Percentiles rank a stretch among this genome's conserved stretches.
phyloP scores from a whole-genome alignment of 2,113 vertebrate genomes.

The Morone saxatilis region DNA sequence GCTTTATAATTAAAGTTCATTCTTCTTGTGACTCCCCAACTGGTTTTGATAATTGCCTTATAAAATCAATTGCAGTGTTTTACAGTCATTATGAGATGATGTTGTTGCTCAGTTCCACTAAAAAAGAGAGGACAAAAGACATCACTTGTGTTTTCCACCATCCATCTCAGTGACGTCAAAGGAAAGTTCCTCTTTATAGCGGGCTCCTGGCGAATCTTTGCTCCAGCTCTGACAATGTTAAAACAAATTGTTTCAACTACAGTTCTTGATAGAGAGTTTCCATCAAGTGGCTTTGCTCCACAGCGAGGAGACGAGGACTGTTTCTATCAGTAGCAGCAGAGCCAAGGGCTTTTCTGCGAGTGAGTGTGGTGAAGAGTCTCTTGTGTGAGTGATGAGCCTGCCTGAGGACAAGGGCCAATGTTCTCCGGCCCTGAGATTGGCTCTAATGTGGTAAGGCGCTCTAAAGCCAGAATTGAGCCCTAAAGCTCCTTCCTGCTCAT shows the following conservation, averaged over 20 bases:
- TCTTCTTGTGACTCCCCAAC: neutral
- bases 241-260: slow-evolving; percentile 37
- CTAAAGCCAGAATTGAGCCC: slow-evolving; percentile 40
- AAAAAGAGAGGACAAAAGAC: neutral
- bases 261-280: slow-evolving; percentile 53
- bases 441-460: slow-evolving; percentile 57
- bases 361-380: slow-evolving; percentile 34
- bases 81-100: neutral
- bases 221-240: neutral
- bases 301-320: slow-evolving; percentile 9
- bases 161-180: slow-evolving; percentile 13
- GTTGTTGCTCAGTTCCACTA: neutral
- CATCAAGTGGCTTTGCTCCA: slow-evolving; percentile 38
- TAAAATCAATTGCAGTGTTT: neutral
- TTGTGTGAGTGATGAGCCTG: slow-evolving; percentile 66
- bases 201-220: neutral
- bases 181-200: neutral
- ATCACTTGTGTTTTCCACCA: neutral
- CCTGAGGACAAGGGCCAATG: slow-evolving; percentile 57
- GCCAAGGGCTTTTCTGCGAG: slow-evolving; percentile 44
- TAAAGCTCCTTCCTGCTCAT: slow-evolving; percentile 44
- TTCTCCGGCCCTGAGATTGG: slow-evolving; percentile 49
- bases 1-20: neutral
- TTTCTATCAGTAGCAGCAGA: slow-evolving; percentile 44
- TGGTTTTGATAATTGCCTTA: neutral